These are phyloP conservation scores for Dermolepida albohirtum DNA, from an alignment of 2,888 invertebrate species.

Conservation along the genomic window DNA sequence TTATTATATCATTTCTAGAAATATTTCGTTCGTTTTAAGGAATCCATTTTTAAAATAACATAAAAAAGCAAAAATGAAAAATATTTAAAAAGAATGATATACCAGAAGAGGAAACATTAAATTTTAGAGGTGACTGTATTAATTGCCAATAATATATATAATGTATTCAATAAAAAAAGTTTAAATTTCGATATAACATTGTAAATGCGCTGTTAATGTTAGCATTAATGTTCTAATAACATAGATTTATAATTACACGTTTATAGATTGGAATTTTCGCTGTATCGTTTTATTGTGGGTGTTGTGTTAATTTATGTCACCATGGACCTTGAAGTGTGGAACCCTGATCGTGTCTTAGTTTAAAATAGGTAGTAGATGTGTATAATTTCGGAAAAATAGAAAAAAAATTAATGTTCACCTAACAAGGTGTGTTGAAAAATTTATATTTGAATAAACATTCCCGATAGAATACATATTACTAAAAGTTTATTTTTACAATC, in stretches of 20 bases:
- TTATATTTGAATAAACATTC: not conserved
- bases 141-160: no score
- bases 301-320: constrained; percentile 23
- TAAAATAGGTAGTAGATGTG: constrained; percentile 5
- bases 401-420: not conserved
- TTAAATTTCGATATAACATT: not conserved
- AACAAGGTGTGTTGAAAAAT: constrained; percentile 20
- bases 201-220: not conserved
- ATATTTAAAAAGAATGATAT: no score
- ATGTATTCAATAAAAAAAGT: no score
- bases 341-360: constrained; percentile 23
- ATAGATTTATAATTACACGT: not conserved
- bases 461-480: no score
- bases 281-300: constrained; percentile 13
- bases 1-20: no score
- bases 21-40: no score
- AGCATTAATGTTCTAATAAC: constrained; percentile 2
- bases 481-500: no score
- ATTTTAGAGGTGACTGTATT: no score
- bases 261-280: constrained; percentile 2
- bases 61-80: no score
- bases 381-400: not conserved
- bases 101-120: no score
- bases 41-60: no score
- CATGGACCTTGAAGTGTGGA: constrained; percentile 4